phyloP scores from a whole-genome alignment of 2,797 vertebrate species.

The Lophius americanus region DNA sequence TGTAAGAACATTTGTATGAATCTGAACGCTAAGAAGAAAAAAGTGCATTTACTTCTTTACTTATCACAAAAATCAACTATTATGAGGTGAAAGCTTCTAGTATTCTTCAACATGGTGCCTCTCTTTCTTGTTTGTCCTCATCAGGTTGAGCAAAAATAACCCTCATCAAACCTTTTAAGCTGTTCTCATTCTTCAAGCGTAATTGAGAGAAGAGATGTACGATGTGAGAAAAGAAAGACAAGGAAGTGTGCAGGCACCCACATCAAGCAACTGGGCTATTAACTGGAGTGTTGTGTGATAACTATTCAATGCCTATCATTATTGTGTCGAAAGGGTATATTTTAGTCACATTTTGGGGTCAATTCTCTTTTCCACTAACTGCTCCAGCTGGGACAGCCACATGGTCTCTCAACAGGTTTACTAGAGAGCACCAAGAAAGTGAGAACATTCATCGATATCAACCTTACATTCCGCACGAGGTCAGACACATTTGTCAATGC shows the following conservation, averaged over 20 bases:
- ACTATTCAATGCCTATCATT: constrained; percentile 42
- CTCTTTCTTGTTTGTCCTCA: not conserved
- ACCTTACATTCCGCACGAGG: constrained; percentile 3
- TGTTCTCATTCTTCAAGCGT: constrained; percentile 23
- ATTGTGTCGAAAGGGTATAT: constrained; percentile 33
- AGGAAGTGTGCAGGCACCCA: constrained; percentile 37
- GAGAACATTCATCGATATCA: not conserved
- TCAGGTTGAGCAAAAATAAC: constrained; percentile 23
- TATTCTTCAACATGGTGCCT: constrained; percentile 11
- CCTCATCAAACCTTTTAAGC: constrained; percentile 14
- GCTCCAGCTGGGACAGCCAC: constrained; percentile 3
- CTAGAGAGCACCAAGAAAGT: constrained; percentile 1
- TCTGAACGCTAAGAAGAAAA: no score
- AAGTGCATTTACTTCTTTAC: no score
- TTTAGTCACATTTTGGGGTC: constrained; percentile 33
- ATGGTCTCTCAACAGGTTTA: constrained; percentile 14
- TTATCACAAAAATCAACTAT: not conserved
- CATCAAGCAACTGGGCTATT: constrained; percentile 33
- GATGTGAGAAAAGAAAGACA: constrained; percentile 22
- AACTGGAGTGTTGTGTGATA: constrained; percentile 37
- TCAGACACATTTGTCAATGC: not conserved
- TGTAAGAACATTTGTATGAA: no score
- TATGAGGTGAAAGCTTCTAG: constrained; percentile 21
- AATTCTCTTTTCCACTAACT: constrained; percentile 12
- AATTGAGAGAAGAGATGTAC: constrained; percentile 29